These are phyloP conservation scores for Ptilonorhynchus violaceus DNA, from an alignment of 2,113 vertebrate genomes.

Conservation along the genomic window DNA sequence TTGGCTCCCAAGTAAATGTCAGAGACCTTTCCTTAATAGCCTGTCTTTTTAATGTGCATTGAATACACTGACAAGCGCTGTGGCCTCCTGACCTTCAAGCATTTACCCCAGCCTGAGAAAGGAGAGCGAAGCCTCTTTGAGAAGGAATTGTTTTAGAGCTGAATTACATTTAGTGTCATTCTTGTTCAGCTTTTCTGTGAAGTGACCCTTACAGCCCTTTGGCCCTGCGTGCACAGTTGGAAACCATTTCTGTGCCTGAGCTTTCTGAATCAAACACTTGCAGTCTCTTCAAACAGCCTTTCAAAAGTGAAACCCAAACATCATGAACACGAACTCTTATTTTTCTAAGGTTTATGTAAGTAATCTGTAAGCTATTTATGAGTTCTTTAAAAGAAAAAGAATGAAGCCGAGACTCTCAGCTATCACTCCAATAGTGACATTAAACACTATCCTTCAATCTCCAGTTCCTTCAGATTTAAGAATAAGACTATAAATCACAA, in stretches of 20 bases:
- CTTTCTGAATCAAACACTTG: background rate
- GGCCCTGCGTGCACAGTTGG: background rate
- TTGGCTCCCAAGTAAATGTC: constrained; percentile 64
- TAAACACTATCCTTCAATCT: background rate
- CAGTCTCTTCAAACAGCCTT: background rate
- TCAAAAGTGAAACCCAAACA: background rate
- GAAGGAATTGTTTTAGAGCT: constrained; percentile 36
- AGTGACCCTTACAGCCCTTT: constrained; percentile 66
- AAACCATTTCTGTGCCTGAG: constrained; percentile 14
- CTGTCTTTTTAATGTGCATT: constrained; percentile 60
- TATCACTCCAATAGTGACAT: background rate
- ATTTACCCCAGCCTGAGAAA: constrained; percentile 51
- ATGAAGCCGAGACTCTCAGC: background rate
- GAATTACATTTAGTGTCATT: constrained; percentile 60
- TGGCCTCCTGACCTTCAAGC: constrained; percentile 62
- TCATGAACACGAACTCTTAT: background rate
- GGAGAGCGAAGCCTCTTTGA: background rate
- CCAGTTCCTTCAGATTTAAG: background rate
- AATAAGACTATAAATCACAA: background rate
- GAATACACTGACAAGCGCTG: constrained; percentile 50
- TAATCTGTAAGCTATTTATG: background rate
- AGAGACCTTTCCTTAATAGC: constrained; percentile 61
- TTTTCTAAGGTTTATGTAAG: background rate
- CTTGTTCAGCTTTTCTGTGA: constrained; percentile 54
- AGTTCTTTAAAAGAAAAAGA: background rate